Base-by-base conservation (phyloP, 2,113 vertebrate species). In the Plecotus auritus region DNA sequence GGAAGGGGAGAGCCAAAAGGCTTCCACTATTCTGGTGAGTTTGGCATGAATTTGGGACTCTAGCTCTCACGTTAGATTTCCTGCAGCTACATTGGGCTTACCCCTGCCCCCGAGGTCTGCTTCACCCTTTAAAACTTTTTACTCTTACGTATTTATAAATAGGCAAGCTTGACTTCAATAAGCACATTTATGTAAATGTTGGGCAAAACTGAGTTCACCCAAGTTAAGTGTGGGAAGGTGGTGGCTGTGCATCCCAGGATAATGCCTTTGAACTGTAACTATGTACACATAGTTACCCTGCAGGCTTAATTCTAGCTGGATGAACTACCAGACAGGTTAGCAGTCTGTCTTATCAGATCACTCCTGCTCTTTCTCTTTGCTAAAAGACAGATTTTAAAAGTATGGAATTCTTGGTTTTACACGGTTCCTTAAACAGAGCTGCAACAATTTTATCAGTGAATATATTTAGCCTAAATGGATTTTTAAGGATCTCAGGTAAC, bases 301-400 rank as follows among this genome's bases (percentile, higher is more conserved):
- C 26, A 95, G 69, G 73, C 64, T 96, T 96, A 90, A 93, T 96
- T 95, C 95, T 96, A 97, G 93, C 88, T 88, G 74, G 78, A 74
- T 78, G 88, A 95, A 81, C 85, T 92, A 85, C 67, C 73, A 94
- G 92, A 96, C 94, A 93, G 90, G 90, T 45, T 88, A 92, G 93
- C 90, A 93, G 47, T 94, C 90, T 96, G 95, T 94, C 92, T 96
- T 92, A 90, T 96, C 73, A 88, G 51, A 94, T 90, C 85, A 91
- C 61, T 93, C 82, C 51, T 95, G 85, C 54, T 90, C 86, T 88
- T 92, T 94, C 87, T 94, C 76, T 94, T 96, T 97, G 93, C 82
- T 94, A 69, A 93, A 91, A 90, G 76, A 93, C 81, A 94, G 67
- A 80, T 88, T 94, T 91, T 88, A 56, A 70, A 93, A 78, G 37